A percentile compares a stretch with the other conserved stretches of the same genome.
These are phyloP conservation scores for Mus minutoides DNA, from an alignment of 2,797 vertebrate species.

Conservation along the genomic window DNA sequence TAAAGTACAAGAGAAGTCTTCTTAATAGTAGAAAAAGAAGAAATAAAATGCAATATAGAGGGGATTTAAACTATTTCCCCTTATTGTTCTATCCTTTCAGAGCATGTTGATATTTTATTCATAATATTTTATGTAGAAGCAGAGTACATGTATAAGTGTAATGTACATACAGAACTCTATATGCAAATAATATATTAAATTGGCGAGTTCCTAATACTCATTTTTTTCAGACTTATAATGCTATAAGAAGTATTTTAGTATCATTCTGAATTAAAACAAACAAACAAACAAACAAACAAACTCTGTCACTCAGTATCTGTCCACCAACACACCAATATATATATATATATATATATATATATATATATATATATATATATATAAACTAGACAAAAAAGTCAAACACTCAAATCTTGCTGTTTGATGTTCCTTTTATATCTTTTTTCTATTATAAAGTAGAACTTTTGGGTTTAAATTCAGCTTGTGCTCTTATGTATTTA, in stretches of 20 bases:
- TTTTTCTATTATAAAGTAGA: too few relatives aligned
- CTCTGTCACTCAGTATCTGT: background rate
- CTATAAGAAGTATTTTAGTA: background rate
- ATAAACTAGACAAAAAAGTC: background rate
- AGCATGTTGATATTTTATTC: background rate
- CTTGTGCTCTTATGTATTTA: too few relatives aligned
- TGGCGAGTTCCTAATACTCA: fast-evolving
- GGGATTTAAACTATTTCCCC: background rate
- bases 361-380: fast-evolving
- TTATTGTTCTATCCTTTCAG: background rate
- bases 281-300: background rate
- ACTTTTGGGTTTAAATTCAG: too few relatives aligned
- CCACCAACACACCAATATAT: background rate
- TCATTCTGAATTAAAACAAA: background rate
- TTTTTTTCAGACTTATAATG: background rate
- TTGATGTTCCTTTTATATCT: too few relatives aligned
- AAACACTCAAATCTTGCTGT: background rate
- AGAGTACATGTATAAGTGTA: too few relatives aligned
- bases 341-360: fast-evolving
- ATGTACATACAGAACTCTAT: background rate
- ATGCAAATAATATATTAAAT: background rate
- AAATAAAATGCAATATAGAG: background rate
- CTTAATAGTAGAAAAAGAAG: background rate
- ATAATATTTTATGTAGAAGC: too few relatives aligned
- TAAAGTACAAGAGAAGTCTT: background rate